Evolutionary conservation across 2,888 invertebrate species (phyloP), one percentile per base, ranked within the genome.

Genomic region (Smittia sp.): DNA sequence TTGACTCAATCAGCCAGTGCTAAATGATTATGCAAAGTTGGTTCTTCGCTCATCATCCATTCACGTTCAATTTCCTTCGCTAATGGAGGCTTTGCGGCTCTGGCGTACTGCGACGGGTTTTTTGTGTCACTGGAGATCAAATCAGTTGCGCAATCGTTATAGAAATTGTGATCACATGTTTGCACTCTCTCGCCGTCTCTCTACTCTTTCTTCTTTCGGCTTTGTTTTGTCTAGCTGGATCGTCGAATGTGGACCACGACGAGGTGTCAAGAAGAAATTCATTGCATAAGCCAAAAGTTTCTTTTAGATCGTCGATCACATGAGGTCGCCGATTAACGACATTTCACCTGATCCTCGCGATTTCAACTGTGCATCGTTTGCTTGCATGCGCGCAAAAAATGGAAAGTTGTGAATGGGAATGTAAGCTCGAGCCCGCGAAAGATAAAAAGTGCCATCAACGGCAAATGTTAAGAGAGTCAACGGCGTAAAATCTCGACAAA

Each of bases 81-180:
- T 58, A 58, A 58, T 58, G 3, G 22, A 9, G 4, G 2, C 4
- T 32, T 32, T 3, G 32, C 4, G 3, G 32, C 32, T 32, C 9
- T 32, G 9, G 46, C 46, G n/a, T n/a, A n/a, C n/a, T 46, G 46
- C 58, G 22, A 20, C 58, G 4, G 58, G 58, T 58, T 58, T 58
- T n/a, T 58, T 58, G 58, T 58, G 58, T 58, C 58, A 58, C 58
- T 58, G 11, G 58, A 58, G 58, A 58, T 58, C 58, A 58, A 58
- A 58, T 58, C 58, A 22, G 9, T 58, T 58, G 22, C 58, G 58
- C 58, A 58, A 58, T 58, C 58, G 18, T 22, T 22, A 58, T 18
- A 7, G 58, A 20, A 46, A 15, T 46, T 58, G n/a, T n/a, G 7
- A 58, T 58, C 58, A 58, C 20, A 46, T 58, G 18, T 58, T 22